These are phyloP conservation scores for Himalopsyche tibetana DNA, from an alignment of 2,888 invertebrate genomes.

Conservation along the genomic window DNA sequence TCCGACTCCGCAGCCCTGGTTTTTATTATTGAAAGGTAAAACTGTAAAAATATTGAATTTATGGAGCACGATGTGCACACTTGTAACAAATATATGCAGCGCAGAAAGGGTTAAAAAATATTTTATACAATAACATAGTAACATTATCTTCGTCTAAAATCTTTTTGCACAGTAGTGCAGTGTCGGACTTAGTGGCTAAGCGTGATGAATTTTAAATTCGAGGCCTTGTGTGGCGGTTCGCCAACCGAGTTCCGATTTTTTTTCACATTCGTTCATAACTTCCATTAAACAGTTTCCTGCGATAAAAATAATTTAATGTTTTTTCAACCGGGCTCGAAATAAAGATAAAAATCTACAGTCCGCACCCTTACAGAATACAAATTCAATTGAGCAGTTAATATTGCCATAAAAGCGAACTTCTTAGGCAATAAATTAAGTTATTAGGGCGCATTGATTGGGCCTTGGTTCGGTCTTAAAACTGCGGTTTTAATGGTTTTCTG, in stretches of 20 bases:
- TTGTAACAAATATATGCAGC: too few relatives aligned
- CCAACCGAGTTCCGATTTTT: background rate
- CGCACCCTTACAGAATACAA: conserved; percentile 5
- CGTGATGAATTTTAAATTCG: conserved; percentile 22
- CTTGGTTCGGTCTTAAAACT: background rate
- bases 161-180: conserved; percentile 12
- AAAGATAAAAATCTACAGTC: conserved; percentile 25
- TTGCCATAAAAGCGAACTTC: conserved; percentile 24
- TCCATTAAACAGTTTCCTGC: conserved; percentile 27
- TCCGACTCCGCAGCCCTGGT: too few relatives aligned
- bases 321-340: conserved; percentile 22
- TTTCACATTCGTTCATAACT: conserved; percentile 24
- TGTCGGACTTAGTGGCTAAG: background rate
- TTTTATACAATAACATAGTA: background rate
- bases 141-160: background rate
- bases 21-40: too few relatives aligned
- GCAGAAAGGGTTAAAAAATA: too few relatives aligned
- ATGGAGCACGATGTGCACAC: too few relatives aligned
- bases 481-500: background rate
- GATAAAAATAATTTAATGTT: conserved; percentile 34
- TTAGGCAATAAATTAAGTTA: conserved; percentile 21
- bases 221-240: background rate
- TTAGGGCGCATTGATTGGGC: conserved; percentile 14
- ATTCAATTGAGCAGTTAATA: conserved; percentile 34
- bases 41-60: too few relatives aligned